Conservation (phyloP, 2,113 vertebrate genomes). For the Strix aluco region DNA sequence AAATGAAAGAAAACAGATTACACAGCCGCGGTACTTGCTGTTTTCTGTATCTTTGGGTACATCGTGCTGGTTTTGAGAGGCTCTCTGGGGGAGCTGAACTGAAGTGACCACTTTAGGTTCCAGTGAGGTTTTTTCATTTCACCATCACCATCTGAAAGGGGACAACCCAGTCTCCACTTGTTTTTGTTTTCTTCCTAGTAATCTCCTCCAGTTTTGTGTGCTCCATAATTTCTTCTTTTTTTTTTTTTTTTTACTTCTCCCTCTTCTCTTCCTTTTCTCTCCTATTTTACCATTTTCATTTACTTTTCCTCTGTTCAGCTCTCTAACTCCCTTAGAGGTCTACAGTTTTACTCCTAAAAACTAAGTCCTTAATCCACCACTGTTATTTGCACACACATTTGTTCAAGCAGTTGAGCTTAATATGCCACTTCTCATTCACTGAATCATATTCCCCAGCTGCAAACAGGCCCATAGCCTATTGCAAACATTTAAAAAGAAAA, state of each 20-base stretch:
- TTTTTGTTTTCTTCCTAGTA: neutral
- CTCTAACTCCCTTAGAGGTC: neutral
- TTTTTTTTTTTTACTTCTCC: neutral
- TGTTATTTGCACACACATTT: neutral
- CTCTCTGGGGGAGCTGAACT: neutral
- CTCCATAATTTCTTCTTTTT: neutral
- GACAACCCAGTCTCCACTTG: neutral
- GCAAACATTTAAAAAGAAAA: neutral
- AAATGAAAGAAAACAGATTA: slow-evolving; percentile 18
- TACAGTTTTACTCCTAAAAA: neutral
- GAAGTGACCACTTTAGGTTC: neutral
- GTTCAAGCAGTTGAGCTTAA: neutral
- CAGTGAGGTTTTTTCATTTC: neutral
- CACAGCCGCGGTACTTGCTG: neutral
- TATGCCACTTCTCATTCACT: neutral
- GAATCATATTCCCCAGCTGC: neutral
- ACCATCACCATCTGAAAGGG: neutral
- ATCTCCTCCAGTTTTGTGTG: neutral
- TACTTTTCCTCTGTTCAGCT: neutral
- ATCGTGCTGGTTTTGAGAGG: accelerated
- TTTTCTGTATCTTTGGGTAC: neutral
- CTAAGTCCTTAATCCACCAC: neutral
- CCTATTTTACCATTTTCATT: neutral
- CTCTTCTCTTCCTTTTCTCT: neutral
- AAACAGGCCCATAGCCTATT: neutral